phyloP scores from a whole-genome alignment of 2,888 invertebrate genomes.

The Sphaerophoria taeniata region DNA sequence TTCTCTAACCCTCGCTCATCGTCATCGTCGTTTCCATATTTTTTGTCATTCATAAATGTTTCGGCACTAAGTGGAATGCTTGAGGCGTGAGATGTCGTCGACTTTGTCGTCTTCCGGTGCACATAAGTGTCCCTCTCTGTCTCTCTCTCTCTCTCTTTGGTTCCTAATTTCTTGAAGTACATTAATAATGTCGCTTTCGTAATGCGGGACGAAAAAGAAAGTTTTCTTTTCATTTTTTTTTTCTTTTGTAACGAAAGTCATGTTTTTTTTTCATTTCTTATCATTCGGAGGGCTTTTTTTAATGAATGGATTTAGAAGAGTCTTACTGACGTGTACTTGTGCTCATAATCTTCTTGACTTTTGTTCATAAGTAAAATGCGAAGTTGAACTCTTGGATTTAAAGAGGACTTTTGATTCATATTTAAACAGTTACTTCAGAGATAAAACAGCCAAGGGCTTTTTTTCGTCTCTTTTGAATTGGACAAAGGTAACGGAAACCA shows the following conservation, averaged over 20 bases:
- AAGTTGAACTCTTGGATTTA: neutral
- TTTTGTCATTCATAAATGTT: constrained; percentile 61
- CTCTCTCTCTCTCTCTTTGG: constrained; percentile 43
- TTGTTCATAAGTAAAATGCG: neutral
- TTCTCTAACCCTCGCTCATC: no score
- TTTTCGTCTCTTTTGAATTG: no score
- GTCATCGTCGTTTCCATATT: neutral
- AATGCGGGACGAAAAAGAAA: constrained; percentile 11
- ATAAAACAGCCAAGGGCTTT: no score
- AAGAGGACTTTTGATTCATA: neutral
- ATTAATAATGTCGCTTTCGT: constrained; percentile 47
- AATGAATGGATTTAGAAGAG: constrained; percentile 6
- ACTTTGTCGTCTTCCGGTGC: constrained; percentile 22
- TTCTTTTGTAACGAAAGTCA: neutral
- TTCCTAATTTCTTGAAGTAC: constrained; percentile 37
- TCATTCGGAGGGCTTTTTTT: neutral
- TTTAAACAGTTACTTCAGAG: neutral
- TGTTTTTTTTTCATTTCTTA: neutral
- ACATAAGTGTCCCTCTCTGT: constrained; percentile 46
- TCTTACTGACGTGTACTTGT: neutral
- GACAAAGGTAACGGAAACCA: no score
- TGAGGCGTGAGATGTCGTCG: constrained; percentile 42
- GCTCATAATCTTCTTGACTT: neutral
- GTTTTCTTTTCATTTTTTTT: constrained; percentile 14
- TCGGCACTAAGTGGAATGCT: constrained; percentile 62